Base-by-base conservation (phyloP, 2,888 invertebrate genomes). In the Andrena chrysosceles region DNA sequence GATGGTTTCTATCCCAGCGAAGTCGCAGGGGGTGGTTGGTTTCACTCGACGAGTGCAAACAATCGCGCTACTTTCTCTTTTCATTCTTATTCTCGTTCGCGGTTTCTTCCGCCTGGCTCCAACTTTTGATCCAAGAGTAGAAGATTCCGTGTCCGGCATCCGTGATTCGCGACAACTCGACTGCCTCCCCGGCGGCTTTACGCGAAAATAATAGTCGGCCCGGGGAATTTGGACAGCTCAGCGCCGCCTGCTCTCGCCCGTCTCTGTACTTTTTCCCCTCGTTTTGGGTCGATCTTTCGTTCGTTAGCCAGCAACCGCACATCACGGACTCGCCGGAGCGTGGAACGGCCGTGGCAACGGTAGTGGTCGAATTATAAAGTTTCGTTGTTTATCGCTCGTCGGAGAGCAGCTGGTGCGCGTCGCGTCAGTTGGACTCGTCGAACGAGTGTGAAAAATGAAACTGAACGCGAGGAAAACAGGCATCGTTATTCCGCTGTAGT, bases 101-200 rank as follows among this genome's bases (percentile, higher is more conserved):
- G 42, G 10, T 62, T 66, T 42, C 33, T 42, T 77, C 64, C 75
- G 42, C 42, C 42, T 29, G 16, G 10, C 68, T 54, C 16, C 13
- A 70, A 75, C 72, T 81, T 86, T 70, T 56, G 70, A 52, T 60
- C 77, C 56, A 66, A 63, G 33, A 49, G 20, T 48, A 16, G 42
- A 33, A 62, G 71, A 56, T 68, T 68, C 63, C 85, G 72, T 66
- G 77, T 31, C 33, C 66, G 8, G 84, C 80, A 80, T 86, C 10
- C 71, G 26, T 10, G 26, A 77, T 62, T 8, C 29, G 20, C 48
- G 23, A 33, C 62, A 23, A 49, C 54, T 49, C 49, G 49, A 13
- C 68, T 16, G 63, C 42, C 42, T 56, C 62, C 56, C 26, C 26
- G 26, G 7, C 13, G 60, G 66, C 74, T 70, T 81, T 59, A 64